These are phyloP conservation scores for Montipora sp. DNA, from an alignment of 64 coral and sea anemone species.

Conservation along the genomic window DNA sequence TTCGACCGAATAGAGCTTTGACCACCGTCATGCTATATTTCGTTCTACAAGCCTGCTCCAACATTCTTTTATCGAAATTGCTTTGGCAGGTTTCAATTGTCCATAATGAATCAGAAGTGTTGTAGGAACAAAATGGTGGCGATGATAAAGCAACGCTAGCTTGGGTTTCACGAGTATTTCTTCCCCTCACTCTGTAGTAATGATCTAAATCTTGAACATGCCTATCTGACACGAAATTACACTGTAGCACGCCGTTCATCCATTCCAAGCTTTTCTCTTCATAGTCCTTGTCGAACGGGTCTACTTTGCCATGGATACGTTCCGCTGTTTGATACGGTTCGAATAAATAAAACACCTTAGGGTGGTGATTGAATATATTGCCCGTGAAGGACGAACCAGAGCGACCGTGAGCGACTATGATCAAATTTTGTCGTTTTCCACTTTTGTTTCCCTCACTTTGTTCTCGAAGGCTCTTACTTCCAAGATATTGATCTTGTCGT, in stretches of 20 bases:
- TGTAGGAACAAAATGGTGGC: slow-evolving; percentile 6
- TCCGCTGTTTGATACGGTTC: slow-evolving; percentile 30
- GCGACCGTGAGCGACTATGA: slow-evolving; percentile 14
- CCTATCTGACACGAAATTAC: not conserved
- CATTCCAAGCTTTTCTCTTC: slow-evolving; percentile 29
- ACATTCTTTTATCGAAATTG: not conserved
- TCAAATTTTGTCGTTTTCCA: slow-evolving; percentile 6
- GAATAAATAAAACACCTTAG: slow-evolving; percentile 20
- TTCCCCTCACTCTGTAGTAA: slow-evolving; percentile 1
- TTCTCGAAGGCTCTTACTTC: too few species aligned
- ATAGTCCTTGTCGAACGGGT: slow-evolving; percentile 24
- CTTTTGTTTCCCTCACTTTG: not conserved
- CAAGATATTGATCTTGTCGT: not conserved
- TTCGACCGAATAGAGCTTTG: slow-evolving; percentile 2
- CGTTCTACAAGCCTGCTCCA: not conserved
- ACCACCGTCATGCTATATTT: slow-evolving; percentile 30
- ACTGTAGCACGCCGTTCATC: not conserved
- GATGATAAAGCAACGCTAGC: not conserved
- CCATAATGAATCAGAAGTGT: not conserved
- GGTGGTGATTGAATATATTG: slow-evolving; percentile 24
- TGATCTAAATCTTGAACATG: not conserved
- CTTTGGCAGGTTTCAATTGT: not conserved
- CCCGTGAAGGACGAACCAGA: slow-evolving; percentile 30
- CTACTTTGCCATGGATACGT: not conserved
- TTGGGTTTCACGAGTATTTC: not conserved